phyloP scores from a whole-genome alignment of 2,113 vertebrate species.

The Ondatra zibethicus region DNA sequence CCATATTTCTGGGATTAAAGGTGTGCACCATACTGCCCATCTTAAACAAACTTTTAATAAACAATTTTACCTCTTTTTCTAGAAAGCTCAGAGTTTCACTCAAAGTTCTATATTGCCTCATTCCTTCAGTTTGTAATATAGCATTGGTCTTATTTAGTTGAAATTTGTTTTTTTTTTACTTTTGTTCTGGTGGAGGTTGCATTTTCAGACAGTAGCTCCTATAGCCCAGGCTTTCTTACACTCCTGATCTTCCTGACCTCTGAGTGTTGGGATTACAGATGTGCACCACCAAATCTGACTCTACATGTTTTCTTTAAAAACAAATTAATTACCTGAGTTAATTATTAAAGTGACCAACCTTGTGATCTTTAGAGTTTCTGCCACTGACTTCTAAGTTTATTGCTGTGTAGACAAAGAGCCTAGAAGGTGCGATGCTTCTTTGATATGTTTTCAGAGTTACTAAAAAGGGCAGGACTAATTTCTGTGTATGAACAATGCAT shows the following conservation, averaged over 20 bases:
- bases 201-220: background rate
- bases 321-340: background rate
- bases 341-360: conserved; percentile 17
- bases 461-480: background rate
- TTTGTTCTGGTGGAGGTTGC: background rate
- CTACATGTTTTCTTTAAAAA: background rate
- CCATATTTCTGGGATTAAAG: too few species aligned
- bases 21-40: too few species aligned
- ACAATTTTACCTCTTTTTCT: background rate
- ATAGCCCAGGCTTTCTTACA: too few species aligned
- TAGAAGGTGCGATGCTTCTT: background rate
- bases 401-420: background rate
- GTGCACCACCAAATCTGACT: background rate
- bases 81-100: background rate
- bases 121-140: background rate
- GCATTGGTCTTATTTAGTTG: background rate
- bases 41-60: background rate
- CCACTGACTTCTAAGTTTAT: background rate
- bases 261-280: background rate
- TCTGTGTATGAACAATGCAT: background rate
- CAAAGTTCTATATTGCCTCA: background rate
- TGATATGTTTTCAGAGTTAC: background rate
- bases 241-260: background rate
- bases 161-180: background rate
- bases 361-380: background rate